A percentile compares a stretch with the other conserved stretches of the same genome.
Conservation (phyloP, 2,888 invertebrate species). For the Tetranychus truncatus region DNA sequence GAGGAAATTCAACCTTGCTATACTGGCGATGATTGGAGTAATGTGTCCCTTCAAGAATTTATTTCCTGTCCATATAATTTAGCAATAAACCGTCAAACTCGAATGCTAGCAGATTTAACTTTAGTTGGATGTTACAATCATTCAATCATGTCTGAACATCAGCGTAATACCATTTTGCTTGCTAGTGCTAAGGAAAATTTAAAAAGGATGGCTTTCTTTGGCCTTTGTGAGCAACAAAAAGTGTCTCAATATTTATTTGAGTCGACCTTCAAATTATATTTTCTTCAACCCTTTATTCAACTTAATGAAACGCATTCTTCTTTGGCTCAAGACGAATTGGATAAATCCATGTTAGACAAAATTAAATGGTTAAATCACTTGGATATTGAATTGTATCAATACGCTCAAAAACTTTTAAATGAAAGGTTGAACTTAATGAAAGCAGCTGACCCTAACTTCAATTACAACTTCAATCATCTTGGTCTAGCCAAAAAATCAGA, state of each 20-base stretch:
- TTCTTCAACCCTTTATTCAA: conserved; percentile 67
- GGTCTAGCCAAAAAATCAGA: background rate
- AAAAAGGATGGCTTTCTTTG: conserved; percentile 87
- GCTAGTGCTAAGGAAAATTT: conserved; percentile 89
- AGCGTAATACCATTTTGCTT: conserved; percentile 65
- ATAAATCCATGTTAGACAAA: conserved; percentile 50
- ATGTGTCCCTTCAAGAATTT: conserved; percentile 75
- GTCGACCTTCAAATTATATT: conserved; percentile 73
- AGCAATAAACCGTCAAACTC: conserved; percentile 84
- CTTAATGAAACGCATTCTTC: conserved; percentile 59
- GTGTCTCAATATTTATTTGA: conserved; percentile 68
- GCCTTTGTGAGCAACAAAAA: conserved; percentile 73
- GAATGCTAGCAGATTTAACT: conserved; percentile 90
- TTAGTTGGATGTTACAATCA: conserved; percentile 82
- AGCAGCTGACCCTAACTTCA: background rate
- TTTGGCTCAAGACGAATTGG: conserved; percentile 52
- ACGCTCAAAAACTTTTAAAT: conserved; percentile 63
- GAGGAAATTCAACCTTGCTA: conserved; percentile 54
- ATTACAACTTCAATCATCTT: background rate
- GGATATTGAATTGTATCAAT: conserved; percentile 80
- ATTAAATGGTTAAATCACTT: conserved; percentile 64
- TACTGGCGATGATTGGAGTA: conserved; percentile 56
- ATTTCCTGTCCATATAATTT: conserved; percentile 76
- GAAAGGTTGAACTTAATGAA: conserved; percentile 42
- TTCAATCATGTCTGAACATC: conserved; percentile 40